Base-by-base conservation (phyloP, 1,140 invertebrate species). In the Pentalonia nigronervosa region DNA sequence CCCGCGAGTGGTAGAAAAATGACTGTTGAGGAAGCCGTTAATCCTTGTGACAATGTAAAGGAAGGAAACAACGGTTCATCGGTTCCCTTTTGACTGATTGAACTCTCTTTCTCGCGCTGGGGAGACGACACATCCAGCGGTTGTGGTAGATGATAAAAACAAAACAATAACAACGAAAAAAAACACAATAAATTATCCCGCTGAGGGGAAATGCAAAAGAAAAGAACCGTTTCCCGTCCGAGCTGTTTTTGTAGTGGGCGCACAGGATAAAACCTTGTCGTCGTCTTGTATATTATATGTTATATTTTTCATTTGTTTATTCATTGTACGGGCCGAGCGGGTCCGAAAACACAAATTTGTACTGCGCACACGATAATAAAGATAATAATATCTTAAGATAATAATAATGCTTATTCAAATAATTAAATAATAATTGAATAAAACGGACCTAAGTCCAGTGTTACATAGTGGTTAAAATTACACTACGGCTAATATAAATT, bases 41-140 rank as follows among this genome's bases (percentile, higher is more conserved):
- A 93, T 93, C 91, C 91, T 93, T 45, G 91, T 93, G 91, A 93
- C 91, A 93, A 86, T 86, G 81, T 84, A 84, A 93, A 93, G 91
- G 91, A 93, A 93, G 91, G 91, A 93, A 93, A 93, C 91, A 84
- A 93, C 91, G 91, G 91, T 93, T 93, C 91, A 93, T 93, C 91
- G 91, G 91, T 93, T 93, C 91, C 34, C 91, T 93, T 93, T 93
- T 93, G 91, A 93, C 81, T 93, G 91, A 93, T 93, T 86, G 91
- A 93, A 86, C 81, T 86, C 41, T 41, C 41, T 41, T 4, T 41
- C 41, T 41, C 41, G 1, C 76, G 76, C 36, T 41, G 90, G 60
- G 67, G 90, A 30, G 50, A 89, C 34, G 50, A 89, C 50, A 48
- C 87, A 89, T 89, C 48, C 17, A 88, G 17, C 45, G 30, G 34